These are phyloP conservation scores for Illadopsis cleaveri DNA, from an alignment of 2,113 vertebrate species.

Conservation along the genomic window DNA sequence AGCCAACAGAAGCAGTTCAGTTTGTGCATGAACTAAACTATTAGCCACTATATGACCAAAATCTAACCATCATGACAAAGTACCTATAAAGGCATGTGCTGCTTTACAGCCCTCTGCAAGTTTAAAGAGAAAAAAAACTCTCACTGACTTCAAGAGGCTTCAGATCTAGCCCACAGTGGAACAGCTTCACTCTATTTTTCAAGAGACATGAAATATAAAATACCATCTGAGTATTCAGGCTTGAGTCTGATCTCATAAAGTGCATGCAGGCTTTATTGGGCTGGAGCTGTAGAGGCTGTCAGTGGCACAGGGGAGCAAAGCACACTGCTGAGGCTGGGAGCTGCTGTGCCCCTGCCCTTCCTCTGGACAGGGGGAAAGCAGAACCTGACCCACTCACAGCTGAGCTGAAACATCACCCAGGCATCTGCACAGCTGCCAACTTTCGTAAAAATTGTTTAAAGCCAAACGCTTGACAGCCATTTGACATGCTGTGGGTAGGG, in stretches of 20 bases:
- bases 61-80: neutral
- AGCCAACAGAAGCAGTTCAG: neutral
- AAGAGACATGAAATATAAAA: neutral
- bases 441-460: neutral
- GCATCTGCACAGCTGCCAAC: neutral
- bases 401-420: neutral
- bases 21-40: neutral
- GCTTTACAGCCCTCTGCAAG: neutral
- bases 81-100: neutral
- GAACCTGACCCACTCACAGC: neutral
- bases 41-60: neutral
- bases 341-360: fast-evolving
- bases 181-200: neutral
- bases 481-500: neutral
- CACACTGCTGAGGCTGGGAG: neutral
- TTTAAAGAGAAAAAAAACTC: conserved; percentile 6
- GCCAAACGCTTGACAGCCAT: neutral
- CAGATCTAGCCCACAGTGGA: conserved; percentile 2
- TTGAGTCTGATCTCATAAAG: neutral
- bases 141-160: neutral
- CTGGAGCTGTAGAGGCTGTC: neutral
- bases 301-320: neutral
- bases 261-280: neutral
- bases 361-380: neutral
- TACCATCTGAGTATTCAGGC: neutral